Evolutionary conservation across 2,113 vertebrate genomes (phyloP).

Genomic region (Gymnocephalus cernua): DNA sequence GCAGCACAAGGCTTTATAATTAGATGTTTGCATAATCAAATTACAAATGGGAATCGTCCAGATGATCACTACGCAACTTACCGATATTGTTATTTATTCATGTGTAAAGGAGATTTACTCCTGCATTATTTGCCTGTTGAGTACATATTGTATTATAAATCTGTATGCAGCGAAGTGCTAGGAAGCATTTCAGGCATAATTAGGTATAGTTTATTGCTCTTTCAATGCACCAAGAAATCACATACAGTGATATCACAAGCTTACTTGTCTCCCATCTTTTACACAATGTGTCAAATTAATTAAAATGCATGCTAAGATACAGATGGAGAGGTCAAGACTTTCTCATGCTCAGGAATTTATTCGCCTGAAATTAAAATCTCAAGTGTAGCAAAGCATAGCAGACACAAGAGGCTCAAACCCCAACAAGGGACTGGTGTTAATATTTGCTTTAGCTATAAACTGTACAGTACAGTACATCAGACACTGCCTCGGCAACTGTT

Average conservation of each 20-base stretch:
- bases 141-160: not conserved
- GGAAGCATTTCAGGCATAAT: slow-evolving; percentile 38
- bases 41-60: slow-evolving; percentile 33
- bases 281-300: slow-evolving; percentile 12
- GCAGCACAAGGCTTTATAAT: slow-evolving; percentile 4
- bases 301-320: slow-evolving; percentile 23
- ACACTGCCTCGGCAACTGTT: too few relatives aligned
- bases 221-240: not conserved
- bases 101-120: slow-evolving; percentile 12
- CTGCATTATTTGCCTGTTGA: slow-evolving; percentile 5
- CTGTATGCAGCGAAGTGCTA: slow-evolving; percentile 11
- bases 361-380: slow-evolving; percentile 14
- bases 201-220: slow-evolving; percentile 30
- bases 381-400: not conserved
- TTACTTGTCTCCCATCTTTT: not conserved
- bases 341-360: not conserved
- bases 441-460: too few relatives aligned
- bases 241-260: slow-evolving; percentile 14
- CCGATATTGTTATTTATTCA: slow-evolving; percentile 11
- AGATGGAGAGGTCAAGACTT: slow-evolving; percentile 41
- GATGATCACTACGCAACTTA: slow-evolving; percentile 7
- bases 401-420: not conserved
- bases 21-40: slow-evolving; percentile 43
- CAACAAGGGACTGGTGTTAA: too few relatives aligned
- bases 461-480: too few relatives aligned